phyloP scores from a whole-genome alignment of 2,888 invertebrate genomes.

The Drosophila percnosoma region DNA sequence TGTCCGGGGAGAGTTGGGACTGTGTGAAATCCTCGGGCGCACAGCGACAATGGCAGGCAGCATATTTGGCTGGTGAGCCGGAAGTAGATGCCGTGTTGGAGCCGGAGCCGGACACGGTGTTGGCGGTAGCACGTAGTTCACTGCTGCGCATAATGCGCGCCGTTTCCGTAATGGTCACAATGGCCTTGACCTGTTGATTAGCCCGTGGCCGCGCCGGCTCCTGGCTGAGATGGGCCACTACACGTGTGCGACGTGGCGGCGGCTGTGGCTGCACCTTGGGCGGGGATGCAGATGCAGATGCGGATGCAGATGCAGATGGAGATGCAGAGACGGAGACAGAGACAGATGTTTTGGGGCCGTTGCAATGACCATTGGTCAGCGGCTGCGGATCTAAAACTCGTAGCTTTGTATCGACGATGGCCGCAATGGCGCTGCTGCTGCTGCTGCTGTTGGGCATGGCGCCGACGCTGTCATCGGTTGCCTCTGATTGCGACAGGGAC shows the following conservation, averaged over 20 bases:
- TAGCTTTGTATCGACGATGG: constrained; percentile 60
- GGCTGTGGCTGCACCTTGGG: constrained; percentile 61
- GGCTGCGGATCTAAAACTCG: constrained; percentile 79
- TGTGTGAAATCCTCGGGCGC: constrained; percentile 83
- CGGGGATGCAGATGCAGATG: constrained; percentile 20
- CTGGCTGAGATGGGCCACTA: constrained; percentile 62
- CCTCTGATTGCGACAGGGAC: constrained; percentile 80
- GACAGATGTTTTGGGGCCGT: constrained; percentile 7
- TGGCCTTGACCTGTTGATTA: constrained; percentile 72
- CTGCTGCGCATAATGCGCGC: constrained; percentile 69
- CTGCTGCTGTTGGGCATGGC: constrained; percentile 76
- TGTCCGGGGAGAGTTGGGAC: constrained; percentile 82
- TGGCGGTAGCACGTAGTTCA: constrained; percentile 20
- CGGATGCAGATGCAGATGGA: constrained; percentile 7
- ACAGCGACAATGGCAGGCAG: constrained; percentile 84
- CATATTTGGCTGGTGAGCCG: constrained; percentile 59
- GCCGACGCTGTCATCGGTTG: constrained; percentile 79
- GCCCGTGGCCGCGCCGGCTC: constrained; percentile 54
- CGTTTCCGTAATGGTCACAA: constrained; percentile 75
- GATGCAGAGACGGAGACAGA: constrained; percentile 11
- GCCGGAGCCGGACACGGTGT: background rate
- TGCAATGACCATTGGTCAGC: constrained; percentile 66
- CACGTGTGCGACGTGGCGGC: constrained; percentile 64
- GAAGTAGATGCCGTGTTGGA: constrained; percentile 15
- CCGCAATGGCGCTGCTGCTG: constrained; percentile 62